Percentiles rank a stretch among this genome's conserved stretches.
Evolutionary conservation across 2,113 vertebrate species (phyloP).

Genomic region (Eptatretus burgeri): DNA sequence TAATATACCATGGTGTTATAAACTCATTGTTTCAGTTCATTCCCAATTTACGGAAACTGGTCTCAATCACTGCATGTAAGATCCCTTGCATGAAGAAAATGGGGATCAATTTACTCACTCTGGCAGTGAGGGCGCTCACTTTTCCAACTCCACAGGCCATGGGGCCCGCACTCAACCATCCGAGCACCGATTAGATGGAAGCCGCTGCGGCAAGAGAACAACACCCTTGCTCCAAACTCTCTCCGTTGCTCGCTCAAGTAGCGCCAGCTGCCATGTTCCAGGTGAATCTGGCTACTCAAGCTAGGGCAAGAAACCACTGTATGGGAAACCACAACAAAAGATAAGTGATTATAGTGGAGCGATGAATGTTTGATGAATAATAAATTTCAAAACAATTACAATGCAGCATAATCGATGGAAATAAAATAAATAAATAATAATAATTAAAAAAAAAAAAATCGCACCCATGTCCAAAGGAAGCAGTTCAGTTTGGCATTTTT

Average conservation of each 20-base stretch:
- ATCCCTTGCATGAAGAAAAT: no score
- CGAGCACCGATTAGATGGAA: conserved; percentile 73
- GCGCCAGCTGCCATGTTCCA: conserved; percentile 70
- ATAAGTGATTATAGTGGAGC: not conserved
- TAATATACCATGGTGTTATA: no score
- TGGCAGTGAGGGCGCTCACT: conserved; percentile 44
- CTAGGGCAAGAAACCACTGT: conserved; percentile 60
- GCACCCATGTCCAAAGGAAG: no score
- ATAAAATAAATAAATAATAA: no score
- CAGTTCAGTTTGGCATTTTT: no score
- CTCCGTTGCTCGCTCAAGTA: conserved; percentile 61
- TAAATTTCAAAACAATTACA: no score
- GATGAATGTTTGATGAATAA: no score
- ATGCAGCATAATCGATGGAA: no score
- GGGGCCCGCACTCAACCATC: conserved; percentile 58
- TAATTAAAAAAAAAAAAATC: no score
- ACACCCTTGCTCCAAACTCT: conserved; percentile 62
- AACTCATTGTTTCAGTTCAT: no score
- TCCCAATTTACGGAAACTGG: no score
- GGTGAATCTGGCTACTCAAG: conserved; percentile 27
- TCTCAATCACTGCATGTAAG: no score
- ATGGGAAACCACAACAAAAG: not conserved
- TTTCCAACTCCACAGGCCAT: conserved; percentile 56
- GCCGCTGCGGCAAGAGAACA: conserved; percentile 77
- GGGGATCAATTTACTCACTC: conserved; percentile 25